Evolutionary conservation across 2,888 invertebrate species (phyloP), one percentile per base, ranked within the genome.

Genomic region (Pheosia gnoma): DNA sequence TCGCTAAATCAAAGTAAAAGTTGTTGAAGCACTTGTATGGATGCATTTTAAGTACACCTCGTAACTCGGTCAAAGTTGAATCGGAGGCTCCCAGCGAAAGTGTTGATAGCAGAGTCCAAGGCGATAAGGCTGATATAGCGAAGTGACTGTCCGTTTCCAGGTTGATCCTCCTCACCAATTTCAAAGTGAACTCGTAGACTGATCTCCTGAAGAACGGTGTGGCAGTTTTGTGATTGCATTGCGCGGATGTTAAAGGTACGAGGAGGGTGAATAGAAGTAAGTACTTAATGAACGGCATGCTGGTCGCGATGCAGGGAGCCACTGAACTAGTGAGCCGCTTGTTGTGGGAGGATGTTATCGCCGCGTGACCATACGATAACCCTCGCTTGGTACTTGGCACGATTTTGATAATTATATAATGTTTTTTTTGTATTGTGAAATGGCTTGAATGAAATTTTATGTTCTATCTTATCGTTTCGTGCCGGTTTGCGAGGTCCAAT

Each of bases 101-200:
- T 0, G 83, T 75, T 0, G 91, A 74, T 3, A 93, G 70, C 5
- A 93, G 69, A 0, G 84, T 79, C 93, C 93, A 91, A 36, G 86
- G 79, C 0, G 91, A 91, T 0, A 91, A 66, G 0, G 89, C 84
- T 0, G 91, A 91, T 0, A 85, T 69, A 0, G 91, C 77, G 69
- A 91, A 93, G 58, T 93, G 93, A 37, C 85, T 83, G 0, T 91
- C 91, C 0, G 85, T 87, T 13, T 91, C 89, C 49, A 81, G 64
- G 5, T 79, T 82, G 7, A 88, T 75, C 60, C 88, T 77, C 11
- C 65, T 68, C 6, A 79, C 71, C 39, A 89, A 67, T 8, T 83
- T 75, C 37, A 80, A 61, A 0, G 84, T 79, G 51, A 88, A 89
- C n/a, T 86, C 83, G 71, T 83, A 86, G 5, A 86, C 65, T 0